Base-by-base conservation (phyloP, 37 sponge, comb jelly and placozoan genomes). In the Mnemiopsis leidyi region DNA sequence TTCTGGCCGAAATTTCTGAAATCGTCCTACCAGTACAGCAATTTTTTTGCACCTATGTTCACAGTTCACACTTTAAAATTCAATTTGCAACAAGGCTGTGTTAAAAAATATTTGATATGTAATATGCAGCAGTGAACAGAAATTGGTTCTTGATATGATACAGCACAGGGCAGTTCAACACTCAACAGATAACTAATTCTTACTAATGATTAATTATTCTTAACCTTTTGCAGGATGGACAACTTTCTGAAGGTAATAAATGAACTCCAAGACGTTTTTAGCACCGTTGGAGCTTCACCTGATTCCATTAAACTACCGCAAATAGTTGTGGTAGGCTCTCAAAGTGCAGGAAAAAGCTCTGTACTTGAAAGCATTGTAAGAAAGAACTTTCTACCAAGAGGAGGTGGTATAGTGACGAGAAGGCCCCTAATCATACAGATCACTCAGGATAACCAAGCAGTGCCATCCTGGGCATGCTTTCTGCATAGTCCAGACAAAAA, bases 271-370 rank as follows among this genome's bases (percentile, higher is more conserved):
- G 73, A 69, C 73, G 73, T 69, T 69, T 69, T 69, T 25, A 20
- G 73, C 73, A 69, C 73, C 3, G 73, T 69, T 69, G 73, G 73
- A 69, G 9, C 73, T 21, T 69, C 73, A 3, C 73, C 73, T 28
- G 73, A 69, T 25, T 28, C 73, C 9, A 25, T 69, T n/a, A 69
- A 69, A 20, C 73, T 69, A 69, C 73, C 73, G 23, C 73, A 69
- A 25, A 69, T 69, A 28, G 73, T 69, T 16, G 73, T 69, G 73
- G 73, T 69, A 5, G 73, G 73, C 24, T 69, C 73, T 3, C 73
- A 69, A 25, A 69, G 73, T 25, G 73, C 73, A n/a, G 73, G 73
- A 69, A 69, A 69, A 25, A 69, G 73, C 73, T 69, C 73, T 25
- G 73, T 69, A 16, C 73, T 69, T 69, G 73, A 69, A 25, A 25